Percentiles rank a stretch among this genome's conserved stretches.
Conservation (phyloP, 2,888 invertebrate species). For the Scrobipalpa atriplicella region DNA sequence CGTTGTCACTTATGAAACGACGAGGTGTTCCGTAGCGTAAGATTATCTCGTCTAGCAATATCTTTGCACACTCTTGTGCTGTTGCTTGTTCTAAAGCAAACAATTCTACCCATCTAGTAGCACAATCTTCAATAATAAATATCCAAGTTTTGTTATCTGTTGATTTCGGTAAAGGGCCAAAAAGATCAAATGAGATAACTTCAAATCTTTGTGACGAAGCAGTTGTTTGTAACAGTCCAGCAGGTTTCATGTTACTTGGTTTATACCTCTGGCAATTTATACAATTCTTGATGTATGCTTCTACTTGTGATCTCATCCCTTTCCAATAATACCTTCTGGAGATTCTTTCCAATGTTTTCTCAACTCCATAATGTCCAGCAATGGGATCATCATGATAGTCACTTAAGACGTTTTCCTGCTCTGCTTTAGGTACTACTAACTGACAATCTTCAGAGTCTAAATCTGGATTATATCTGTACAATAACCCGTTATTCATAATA, state of each 20-base stretch:
- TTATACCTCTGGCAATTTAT: conserved; percentile 35
- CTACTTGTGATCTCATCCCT: conserved; percentile 34
- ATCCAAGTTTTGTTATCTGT: conserved; percentile 32
- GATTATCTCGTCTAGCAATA: conserved; percentile 45
- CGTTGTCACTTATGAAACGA: conserved; percentile 36
- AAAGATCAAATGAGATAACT: conserved; percentile 35
- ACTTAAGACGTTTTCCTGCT: conserved; percentile 32
- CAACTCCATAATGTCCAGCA: conserved; percentile 41
- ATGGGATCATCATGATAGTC: conserved; percentile 38
- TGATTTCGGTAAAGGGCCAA: conserved; percentile 35
- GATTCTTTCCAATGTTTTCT: conserved; percentile 32
- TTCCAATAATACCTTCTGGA: conserved; percentile 34
- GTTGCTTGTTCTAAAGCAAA: conserved; percentile 46
- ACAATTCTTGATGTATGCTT: conserved; percentile 32
- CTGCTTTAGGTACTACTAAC: conserved; percentile 37
- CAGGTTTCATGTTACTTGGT: conserved; percentile 35
- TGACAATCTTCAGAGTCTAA: conserved; percentile 34
- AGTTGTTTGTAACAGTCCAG: conserved; percentile 35
- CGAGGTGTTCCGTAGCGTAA: conserved; percentile 36
- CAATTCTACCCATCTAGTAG: conserved; percentile 42
- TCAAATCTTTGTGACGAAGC: conserved; percentile 34
- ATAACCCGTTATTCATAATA: conserved; percentile 35
- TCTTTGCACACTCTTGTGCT: conserved; percentile 44
- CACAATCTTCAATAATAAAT: conserved; percentile 37
- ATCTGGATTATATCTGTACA: conserved; percentile 37